Percentiles rank a stretch among this genome's conserved stretches.
phyloP scores from a whole-genome alignment of 2,113 vertebrate species.

The Clarias batrachus region DNA sequence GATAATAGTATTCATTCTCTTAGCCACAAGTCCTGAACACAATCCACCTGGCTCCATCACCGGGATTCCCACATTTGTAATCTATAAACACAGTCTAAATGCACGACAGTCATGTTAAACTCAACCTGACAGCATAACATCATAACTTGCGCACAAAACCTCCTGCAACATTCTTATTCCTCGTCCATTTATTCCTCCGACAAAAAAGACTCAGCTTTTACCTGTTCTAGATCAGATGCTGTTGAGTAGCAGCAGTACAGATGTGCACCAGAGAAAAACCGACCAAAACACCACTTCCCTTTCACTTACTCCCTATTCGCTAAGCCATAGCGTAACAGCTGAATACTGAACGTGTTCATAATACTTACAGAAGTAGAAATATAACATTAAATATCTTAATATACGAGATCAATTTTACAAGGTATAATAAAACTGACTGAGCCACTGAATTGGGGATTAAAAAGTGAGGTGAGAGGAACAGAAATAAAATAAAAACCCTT shows the following conservation, averaged over 20 bases:
- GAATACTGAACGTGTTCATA: constrained; percentile 83
- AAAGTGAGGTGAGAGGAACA: not conserved
- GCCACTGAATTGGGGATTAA: constrained; percentile 3
- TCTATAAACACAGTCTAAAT: not conserved
- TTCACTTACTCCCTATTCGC: constrained; percentile 50
- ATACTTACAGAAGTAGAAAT: constrained; percentile 71
- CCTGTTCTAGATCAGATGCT: not conserved
- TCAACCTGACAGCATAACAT: not conserved
- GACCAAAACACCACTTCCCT: constrained; percentile 48
- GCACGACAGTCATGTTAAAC: not conserved
- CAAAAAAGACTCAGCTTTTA: not conserved
- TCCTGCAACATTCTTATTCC: constrained; percentile 21
- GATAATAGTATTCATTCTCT: not conserved
- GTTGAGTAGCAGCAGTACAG: constrained; percentile 33
- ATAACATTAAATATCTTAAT: constrained; percentile 68
- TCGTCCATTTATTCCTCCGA: not conserved
- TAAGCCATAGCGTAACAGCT: constrained; percentile 65
- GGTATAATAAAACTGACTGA: constrained; percentile 20
- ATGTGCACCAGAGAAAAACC: constrained; percentile 27
- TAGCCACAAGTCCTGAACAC: not conserved
- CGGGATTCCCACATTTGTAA: not conserved
- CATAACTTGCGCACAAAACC: constrained; percentile 6
- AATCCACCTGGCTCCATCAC: not conserved
- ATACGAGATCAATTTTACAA: constrained; percentile 48
- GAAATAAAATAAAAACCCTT: constrained; percentile 29